phyloP scores from a whole-genome alignment of 2,888 invertebrate species.

The Apotomis turbidana region DNA sequence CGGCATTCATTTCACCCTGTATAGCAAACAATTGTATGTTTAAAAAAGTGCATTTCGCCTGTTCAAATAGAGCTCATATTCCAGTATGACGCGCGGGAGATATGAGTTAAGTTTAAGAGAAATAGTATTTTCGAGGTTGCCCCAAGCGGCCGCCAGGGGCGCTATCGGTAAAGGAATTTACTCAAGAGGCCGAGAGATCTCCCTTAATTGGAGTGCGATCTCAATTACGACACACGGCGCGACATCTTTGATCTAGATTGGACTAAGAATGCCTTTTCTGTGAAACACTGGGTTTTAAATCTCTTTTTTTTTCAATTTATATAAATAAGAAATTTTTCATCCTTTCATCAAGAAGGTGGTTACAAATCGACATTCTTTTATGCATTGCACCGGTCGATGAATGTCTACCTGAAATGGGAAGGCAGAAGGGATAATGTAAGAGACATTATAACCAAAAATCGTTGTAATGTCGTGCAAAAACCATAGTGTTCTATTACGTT shows the following conservation, averaged over 20 bases:
- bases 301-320: too few relatives aligned
- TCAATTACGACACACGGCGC: constrained; percentile 72
- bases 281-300: neutral
- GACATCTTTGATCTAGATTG: constrained; percentile 72
- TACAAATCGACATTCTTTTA: too few relatives aligned
- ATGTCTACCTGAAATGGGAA: too few relatives aligned
- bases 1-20: constrained; percentile 4
- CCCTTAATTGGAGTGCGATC: constrained; percentile 78
- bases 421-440: too few relatives aligned
- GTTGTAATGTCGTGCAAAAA: too few relatives aligned
- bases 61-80: constrained; percentile 7
- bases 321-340: too few relatives aligned
- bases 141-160: constrained; percentile 54
- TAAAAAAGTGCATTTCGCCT: neutral
- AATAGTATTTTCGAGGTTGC: constrained; percentile 47
- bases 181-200: constrained; percentile 61
- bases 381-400: too few relatives aligned
- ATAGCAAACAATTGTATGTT: neutral
- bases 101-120: neutral
- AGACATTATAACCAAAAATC: too few relatives aligned
- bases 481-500: too few relatives aligned
- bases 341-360: too few relatives aligned
- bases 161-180: constrained; percentile 58
- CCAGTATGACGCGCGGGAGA: neutral
- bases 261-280: constrained; percentile 58